Base-by-base conservation (phyloP, 2,888 invertebrate genomes). In the Tridacna gigas region DNA sequence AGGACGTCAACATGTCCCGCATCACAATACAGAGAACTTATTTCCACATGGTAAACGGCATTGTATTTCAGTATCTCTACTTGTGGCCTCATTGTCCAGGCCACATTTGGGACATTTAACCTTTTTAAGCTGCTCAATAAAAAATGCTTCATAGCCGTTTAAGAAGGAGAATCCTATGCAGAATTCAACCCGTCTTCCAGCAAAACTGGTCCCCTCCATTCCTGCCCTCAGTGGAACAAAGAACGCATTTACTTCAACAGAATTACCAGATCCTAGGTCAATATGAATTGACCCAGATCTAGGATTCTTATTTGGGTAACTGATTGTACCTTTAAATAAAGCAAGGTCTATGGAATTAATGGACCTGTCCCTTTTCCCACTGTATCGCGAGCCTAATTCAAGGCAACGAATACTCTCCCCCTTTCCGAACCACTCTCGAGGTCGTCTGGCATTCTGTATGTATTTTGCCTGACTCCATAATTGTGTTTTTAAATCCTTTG, bases 361-460 rank as follows among this genome's bases (percentile, higher is more conserved):
- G 18, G 66, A 66, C 13, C 66, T 22, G 0, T 82, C 66, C n/a
- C 63, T 69, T 63, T 66, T 60, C 22, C 45, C 66, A 76, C 61
- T 51, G 25, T 71, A 79, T 26, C 82, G 66, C 12, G 20, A 79
- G 9, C 88, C 86, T 22, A 77, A 51, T 22, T 61, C 51, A 15
- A 89, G 66, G 15, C 79, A 77, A 47, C 77, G 76, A 9, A 89
- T 85, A 25, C 83, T 83, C 26, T 63, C 74, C 15, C 75, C 83
- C 5, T 12, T 75, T 15, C 89, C 86, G 9, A 89, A 65, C 89
- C 89, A 89, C 75, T 89, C 89, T 20, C 83, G 65, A 20, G 89
- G 89, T 20, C 83, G 74, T 75, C 77, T 80, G 3, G 88, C 75
- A 48, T 80, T 74, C 15, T 60, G 56, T 18, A 88, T 74, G 9